phyloP scores from a whole-genome alignment of 2,888 invertebrate genomes.

The Trypoxylon attenuatum region DNA sequence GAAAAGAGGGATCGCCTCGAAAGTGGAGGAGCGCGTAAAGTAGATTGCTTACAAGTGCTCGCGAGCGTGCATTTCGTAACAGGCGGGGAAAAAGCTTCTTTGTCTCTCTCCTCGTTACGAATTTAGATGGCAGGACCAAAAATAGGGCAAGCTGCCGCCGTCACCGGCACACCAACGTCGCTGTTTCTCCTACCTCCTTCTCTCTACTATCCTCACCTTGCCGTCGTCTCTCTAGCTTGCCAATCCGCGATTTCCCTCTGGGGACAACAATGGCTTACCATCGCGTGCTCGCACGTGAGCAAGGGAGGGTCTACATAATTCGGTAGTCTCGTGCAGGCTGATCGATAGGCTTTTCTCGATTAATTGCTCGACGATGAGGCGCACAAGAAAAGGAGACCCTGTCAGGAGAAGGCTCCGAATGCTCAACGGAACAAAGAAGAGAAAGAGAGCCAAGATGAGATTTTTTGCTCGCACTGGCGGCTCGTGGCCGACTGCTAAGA shows the following conservation, averaged over 20 bases:
- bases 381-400: neutral
- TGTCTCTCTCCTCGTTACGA: neutral
- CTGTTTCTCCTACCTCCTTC: neutral
- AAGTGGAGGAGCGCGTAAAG: too few relatives aligned
- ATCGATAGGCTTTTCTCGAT: neutral
- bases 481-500: constrained; percentile 67
- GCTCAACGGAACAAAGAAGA: neutral
- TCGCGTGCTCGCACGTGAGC: too few relatives aligned
- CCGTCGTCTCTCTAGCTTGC: too few relatives aligned
- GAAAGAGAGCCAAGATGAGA: constrained; percentile 26
- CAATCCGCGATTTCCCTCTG: too few relatives aligned
- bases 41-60: too few relatives aligned
- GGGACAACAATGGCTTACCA: too few relatives aligned
- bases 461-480: constrained; percentile 58
- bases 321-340: neutral
- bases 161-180: neutral
- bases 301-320: too few relatives aligned
- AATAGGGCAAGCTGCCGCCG: neutral
- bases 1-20: too few relatives aligned
- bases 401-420: neutral
- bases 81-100: constrained; percentile 7
- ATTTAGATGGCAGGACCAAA: neutral
- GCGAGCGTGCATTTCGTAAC: constrained; percentile 13
- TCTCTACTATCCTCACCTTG: too few relatives aligned
- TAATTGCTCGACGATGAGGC: neutral